Evolutionary conservation across 2,113 vertebrate species (phyloP).

Genomic region (Centrocercus urophasianus): DNA sequence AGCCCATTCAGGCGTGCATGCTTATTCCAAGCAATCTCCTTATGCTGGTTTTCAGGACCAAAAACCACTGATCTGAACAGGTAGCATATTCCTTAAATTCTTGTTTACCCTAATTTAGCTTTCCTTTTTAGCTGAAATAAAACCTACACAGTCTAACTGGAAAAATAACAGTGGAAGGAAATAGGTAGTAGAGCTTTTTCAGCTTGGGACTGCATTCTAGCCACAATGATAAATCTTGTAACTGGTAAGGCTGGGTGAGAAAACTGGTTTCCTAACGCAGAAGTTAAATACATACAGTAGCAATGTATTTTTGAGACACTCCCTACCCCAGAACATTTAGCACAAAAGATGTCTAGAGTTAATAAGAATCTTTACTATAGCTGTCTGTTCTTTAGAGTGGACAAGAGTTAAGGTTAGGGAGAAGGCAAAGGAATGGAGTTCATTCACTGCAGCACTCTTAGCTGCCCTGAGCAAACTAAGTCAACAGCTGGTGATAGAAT

Average conservation of each 20-base stretch:
- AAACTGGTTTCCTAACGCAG: neutral
- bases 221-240: neutral
- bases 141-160: too few species aligned
- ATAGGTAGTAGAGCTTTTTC: neutral
- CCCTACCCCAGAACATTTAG: neutral
- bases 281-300: neutral
- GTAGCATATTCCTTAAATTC: neutral
- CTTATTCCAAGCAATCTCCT: neutral
- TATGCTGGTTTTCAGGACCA: neutral
- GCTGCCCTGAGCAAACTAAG: neutral
- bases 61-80: neutral
- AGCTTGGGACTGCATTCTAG: neutral
- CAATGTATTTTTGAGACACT: neutral
- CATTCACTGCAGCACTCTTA: neutral
- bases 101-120: neutral
- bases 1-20: neutral
- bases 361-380: neutral
- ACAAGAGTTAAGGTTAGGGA: neutral
- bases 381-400: neutral
- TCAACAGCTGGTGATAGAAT: neutral
- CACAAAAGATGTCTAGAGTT: neutral
- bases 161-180: accelerated
- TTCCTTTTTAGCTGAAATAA: neutral
- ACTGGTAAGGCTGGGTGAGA: neutral
- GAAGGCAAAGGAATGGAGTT: neutral